phyloP scores from a whole-genome alignment of 2,888 invertebrate species.

The Philaethria dido region DNA sequence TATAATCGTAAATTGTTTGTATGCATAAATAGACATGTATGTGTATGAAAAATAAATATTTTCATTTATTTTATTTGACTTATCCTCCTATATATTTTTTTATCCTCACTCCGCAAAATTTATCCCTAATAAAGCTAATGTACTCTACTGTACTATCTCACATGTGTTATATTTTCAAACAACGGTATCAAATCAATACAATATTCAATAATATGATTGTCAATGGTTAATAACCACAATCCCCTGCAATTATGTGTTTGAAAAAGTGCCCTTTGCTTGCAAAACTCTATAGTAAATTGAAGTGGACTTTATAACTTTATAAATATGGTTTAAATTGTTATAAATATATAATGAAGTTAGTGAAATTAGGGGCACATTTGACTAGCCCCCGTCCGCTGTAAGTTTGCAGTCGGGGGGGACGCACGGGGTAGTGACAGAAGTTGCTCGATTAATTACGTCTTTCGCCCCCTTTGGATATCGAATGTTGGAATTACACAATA shows the following conservation, averaged over 20 bases:
- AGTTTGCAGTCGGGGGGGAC: slow-evolving; percentile 46
- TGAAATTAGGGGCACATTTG: slow-evolving; percentile 60
- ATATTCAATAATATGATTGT: slow-evolving; percentile 63
- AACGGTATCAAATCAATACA: slow-evolving; percentile 44
- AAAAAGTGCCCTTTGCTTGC: slow-evolving; percentile 67
- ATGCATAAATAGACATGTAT: neutral
- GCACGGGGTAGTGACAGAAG: slow-evolving; percentile 64
- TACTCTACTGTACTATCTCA: neutral
- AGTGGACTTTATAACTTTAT: slow-evolving; percentile 43
- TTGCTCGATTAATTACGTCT: slow-evolving; percentile 75
- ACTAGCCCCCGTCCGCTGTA: slow-evolving; percentile 51
- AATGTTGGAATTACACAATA: slow-evolving; percentile 59
- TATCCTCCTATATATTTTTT: too few relatives aligned
- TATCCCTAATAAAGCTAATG: neutral
- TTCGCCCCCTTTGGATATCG: slow-evolving; percentile 68
- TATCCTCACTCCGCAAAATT: neutral
- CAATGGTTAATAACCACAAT: slow-evolving; percentile 69
- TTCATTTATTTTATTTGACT: too few relatives aligned
- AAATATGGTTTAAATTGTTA: slow-evolving; percentile 34
- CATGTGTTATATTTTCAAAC: slow-evolving; percentile 1
- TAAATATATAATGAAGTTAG: slow-evolving; percentile 1
- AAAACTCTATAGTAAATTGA: neutral
- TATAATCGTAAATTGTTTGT: neutral
- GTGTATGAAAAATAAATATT: too few relatives aligned
- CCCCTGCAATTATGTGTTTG: slow-evolving; percentile 72